phyloP scores from a whole-genome alignment of 1,140 invertebrate species.

The Pararge aegeria region DNA sequence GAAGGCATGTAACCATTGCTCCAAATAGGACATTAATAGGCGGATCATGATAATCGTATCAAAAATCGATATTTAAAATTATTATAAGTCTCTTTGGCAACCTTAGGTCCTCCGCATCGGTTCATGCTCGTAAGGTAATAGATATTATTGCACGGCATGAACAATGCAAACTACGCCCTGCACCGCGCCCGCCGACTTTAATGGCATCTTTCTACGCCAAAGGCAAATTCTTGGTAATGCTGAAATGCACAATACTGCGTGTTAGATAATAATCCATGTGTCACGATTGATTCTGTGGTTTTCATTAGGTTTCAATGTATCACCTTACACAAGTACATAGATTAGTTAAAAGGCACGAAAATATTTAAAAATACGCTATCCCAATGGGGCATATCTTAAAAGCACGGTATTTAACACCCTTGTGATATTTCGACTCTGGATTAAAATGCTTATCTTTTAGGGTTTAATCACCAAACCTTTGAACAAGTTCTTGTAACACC shows the following conservation, averaged over 20 bases:
- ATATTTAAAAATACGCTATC: neutral
- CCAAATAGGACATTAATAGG: too few relatives aligned
- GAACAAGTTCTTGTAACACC: too few relatives aligned
- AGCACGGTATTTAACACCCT: too few relatives aligned
- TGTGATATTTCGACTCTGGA: too few relatives aligned
- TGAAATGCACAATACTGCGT: constrained; percentile 26
- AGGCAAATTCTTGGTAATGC: constrained; percentile 33
- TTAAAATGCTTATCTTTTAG: too few relatives aligned
- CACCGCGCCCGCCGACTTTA: constrained; percentile 37
- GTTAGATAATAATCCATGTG: constrained; percentile 25
- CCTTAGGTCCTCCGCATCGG: constrained; percentile 23
- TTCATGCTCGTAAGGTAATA: constrained; percentile 33
- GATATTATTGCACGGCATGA: constrained; percentile 38
- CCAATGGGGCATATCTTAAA: too few relatives aligned
- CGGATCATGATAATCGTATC: too few relatives aligned
- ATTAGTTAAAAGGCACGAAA: neutral
- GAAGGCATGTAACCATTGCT: too few relatives aligned
- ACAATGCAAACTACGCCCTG: constrained; percentile 39
- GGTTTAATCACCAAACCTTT: too few relatives aligned
- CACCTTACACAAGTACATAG: neutral
- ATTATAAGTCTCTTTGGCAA: neutral
- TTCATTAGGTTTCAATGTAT: constrained; percentile 4
- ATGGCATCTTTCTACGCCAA: constrained; percentile 39
- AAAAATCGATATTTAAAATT: neutral
- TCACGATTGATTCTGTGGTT: constrained; percentile 19